These are phyloP conservation scores for Anarsia innoxiella DNA, from an alignment of 2,888 invertebrate species.

Conservation along the genomic window DNA sequence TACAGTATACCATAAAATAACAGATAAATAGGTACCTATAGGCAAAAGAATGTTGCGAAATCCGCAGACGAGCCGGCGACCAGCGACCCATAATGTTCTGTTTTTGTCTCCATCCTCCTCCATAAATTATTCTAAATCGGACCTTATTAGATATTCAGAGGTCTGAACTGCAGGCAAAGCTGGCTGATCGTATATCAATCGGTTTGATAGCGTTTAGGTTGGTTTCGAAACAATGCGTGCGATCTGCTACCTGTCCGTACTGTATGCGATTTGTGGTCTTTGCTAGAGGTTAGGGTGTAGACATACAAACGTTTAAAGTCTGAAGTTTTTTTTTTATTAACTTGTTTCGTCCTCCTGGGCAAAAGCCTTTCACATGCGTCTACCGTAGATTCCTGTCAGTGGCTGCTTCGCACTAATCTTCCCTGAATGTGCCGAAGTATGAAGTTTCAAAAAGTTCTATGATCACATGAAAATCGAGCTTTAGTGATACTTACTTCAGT, in stretches of 20 bases:
- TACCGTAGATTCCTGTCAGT: no score
- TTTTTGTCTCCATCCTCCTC: constrained; percentile 60
- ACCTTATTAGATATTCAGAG: constrained; percentile 71
- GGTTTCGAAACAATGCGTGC: constrained; percentile 57
- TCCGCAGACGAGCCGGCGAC: constrained; percentile 35
- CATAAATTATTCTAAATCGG: constrained; percentile 71
- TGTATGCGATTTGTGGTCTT: constrained; percentile 47
- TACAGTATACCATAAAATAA: constrained; percentile 27
- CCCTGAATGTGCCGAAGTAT: no score
- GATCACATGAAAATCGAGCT: no score
- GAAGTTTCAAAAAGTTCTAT: no score
- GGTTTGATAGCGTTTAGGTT: constrained; percentile 52
- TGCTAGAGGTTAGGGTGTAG: no score
- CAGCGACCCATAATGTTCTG: constrained; percentile 60
- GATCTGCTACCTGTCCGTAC: constrained; percentile 59
- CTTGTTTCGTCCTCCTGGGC: no score
- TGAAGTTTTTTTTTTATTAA: no score
- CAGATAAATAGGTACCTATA: constrained; percentile 38
- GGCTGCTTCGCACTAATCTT: no score
- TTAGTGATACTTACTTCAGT: no score
- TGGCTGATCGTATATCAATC: constrained; percentile 68
- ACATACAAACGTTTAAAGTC: no score
- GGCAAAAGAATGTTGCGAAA: constrained; percentile 40
- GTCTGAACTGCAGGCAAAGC: constrained; percentile 41
- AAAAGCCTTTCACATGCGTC: no score